A percentile compares a stretch with the other conserved stretches of the same genome.
Conservation (phyloP, 2,888 invertebrate species). For the Phyllotreta cruciferae region DNA sequence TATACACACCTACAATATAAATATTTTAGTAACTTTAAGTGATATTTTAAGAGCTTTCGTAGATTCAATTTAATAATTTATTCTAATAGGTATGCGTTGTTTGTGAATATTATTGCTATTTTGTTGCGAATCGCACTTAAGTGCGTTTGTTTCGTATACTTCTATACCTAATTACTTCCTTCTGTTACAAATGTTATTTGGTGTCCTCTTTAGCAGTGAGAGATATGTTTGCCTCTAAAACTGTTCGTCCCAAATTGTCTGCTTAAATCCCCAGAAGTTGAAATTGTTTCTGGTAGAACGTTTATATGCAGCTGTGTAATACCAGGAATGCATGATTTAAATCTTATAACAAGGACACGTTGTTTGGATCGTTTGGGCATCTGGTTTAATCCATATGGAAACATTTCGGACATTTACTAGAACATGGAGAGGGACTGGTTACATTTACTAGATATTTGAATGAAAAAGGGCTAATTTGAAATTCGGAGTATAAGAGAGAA, state of each 20-base stretch:
- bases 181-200: too few relatives aligned
- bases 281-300: constrained; percentile 6
- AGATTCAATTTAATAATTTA: not conserved
- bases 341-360: constrained; percentile 4
- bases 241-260: not conserved
- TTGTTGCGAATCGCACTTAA: too few relatives aligned
- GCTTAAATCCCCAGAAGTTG: constrained; percentile 7
- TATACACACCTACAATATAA: not conserved
- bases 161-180: too few relatives aligned
- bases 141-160: too few relatives aligned
- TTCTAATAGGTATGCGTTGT: too few relatives aligned
- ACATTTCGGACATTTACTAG: not conserved
- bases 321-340: constrained; percentile 10
- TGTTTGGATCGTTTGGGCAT: constrained; percentile 2
- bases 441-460: not conserved
- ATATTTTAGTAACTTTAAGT: constrained; percentile 2
- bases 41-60: not conserved
- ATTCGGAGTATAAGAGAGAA: too few relatives aligned
- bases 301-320: constrained; percentile 8
- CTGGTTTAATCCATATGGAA: constrained; percentile 10
- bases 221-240: not conserved
- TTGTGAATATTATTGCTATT: too few relatives aligned
- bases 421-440: constrained; percentile 4
- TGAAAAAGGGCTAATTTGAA: not conserved
- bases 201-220: too few relatives aligned